Evolutionary conservation across 2,113 vertebrate species (phyloP).

Genomic region (Chitala chitala): DNA sequence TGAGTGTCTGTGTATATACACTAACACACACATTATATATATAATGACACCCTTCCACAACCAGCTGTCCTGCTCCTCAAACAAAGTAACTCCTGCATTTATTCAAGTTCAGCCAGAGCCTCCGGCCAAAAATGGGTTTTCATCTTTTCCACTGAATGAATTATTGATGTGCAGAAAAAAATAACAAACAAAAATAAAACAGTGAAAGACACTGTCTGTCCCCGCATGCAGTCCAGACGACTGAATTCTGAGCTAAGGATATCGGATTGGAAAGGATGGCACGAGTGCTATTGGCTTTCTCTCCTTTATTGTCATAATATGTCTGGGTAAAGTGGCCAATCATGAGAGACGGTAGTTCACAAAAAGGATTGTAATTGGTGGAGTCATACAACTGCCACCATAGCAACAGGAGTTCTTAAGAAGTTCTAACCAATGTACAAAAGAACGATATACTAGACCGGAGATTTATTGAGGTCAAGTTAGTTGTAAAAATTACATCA

Average conservation of each 20-base stretch:
- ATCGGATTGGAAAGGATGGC: slow-evolving; percentile 2
- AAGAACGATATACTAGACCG: neutral
- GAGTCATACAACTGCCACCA: slow-evolving; percentile 12
- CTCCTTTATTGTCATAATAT: slow-evolving; percentile 13
- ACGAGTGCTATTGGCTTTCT: neutral
- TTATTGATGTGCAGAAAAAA: slow-evolving; percentile 26
- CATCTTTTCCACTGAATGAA: slow-evolving; percentile 22
- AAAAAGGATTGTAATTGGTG: slow-evolving; percentile 9
- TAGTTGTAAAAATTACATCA: slow-evolving; percentile 18
- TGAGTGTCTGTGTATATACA: too few relatives aligned
- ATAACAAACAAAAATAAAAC: slow-evolving; percentile 3
- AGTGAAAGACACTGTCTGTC: slow-evolving; percentile 22
- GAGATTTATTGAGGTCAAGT: slow-evolving; percentile 6
- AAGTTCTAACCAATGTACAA: slow-evolving; percentile 1
- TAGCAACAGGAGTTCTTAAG: slow-evolving; percentile 24
- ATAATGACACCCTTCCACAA: neutral
- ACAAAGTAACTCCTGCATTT: neutral
- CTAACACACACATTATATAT: too few relatives aligned
- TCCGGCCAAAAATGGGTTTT: slow-evolving; percentile 17
- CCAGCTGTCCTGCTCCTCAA: neutral
- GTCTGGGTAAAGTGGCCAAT: slow-evolving; percentile 15
- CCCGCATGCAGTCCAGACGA: slow-evolving; percentile 12
- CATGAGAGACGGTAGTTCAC: neutral
- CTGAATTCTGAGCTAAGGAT: slow-evolving; percentile 1
- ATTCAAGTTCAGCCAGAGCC: neutral